Base-by-base conservation (phyloP, 2,888 invertebrate genomes). In the Synergus umbraculus region DNA sequence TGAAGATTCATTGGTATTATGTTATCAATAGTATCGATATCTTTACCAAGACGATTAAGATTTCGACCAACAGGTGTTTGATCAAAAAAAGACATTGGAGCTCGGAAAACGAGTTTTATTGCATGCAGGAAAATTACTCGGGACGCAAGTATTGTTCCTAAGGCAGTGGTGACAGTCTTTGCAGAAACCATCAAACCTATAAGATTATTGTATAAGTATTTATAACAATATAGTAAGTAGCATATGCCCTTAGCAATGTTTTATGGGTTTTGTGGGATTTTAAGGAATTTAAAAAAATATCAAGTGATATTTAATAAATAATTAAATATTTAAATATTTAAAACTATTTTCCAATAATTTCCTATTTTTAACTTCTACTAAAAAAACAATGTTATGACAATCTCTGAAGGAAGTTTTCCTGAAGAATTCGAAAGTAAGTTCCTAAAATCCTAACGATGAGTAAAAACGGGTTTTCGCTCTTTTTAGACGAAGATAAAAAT, bases 61-160 rank as follows among this genome's bases (percentile, higher is more conserved):
- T 96, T 93, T 88, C 96, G 93, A 89, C 96, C 96, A 83, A 93
- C 88, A 9, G 96, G 96, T 85, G 95, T 95, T 84, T 94, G 93
- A 91, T 96, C 96, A 92, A 96, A 96, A 93, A 96, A 96, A 85
- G 94, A 93, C 93, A 95, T 94, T 81, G 95, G 95, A 87, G 93
- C 94, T 86, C 93, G 93, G 78, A 96, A 92, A 85, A 95, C 92
- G 86, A 93, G 93, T 77, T 89, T 85, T 84, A 96, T 92, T 86
- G 95, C 92, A 83, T 89, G 87, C 87, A 92, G 92, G 91, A 96
- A 96, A 85, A 96, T 93, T 86, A 90, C 91, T 86, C 91, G 92
- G 81, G 95, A 94, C 79, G 95, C 95, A 84, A 93, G 92, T 86
- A 95, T 91, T 82, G 94, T 93, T 88, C 95, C 95, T 88, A 93